Evolutionary conservation across 2,797 vertebrate genomes (phyloP).

Genomic region (Siniperca scherzeri): DNA sequence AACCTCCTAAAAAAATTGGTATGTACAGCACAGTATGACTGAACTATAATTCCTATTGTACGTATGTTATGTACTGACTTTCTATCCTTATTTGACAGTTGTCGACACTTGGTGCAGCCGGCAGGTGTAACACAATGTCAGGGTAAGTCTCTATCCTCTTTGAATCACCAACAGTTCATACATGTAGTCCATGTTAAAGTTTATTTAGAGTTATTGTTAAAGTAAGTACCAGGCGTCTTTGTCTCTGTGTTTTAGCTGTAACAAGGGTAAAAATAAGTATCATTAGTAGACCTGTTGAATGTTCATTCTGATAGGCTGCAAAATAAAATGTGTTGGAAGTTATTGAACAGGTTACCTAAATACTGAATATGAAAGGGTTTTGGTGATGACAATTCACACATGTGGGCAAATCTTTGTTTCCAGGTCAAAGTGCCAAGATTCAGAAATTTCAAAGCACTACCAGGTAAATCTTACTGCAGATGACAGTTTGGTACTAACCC

Average conservation of each 20-base stretch:
- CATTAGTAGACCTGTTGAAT: not conserved
- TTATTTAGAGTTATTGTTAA: not conserved
- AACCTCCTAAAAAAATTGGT: constrained; percentile 53
- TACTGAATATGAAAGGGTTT: not conserved
- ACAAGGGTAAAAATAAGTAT: not conserved
- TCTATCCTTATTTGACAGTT: constrained; percentile 35
- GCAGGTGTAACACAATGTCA: fast-evolving
- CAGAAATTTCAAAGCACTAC: constrained; percentile 28
- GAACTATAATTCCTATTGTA: not conserved
- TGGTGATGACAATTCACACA: not conserved
- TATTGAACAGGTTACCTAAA: not conserved
- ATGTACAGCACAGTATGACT: constrained; percentile 33
- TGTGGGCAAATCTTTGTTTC: constrained; percentile 27
- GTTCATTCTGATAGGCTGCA: not conserved
- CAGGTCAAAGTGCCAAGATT: constrained; percentile 59
- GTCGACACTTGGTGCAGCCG: fast-evolving
- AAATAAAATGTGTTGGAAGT: not conserved
- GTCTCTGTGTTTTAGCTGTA: not conserved
- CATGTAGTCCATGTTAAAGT: not conserved
- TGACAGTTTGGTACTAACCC: not conserved
- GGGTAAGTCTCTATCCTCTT: constrained; percentile 46
- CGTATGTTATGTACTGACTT: not conserved
- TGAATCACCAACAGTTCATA: not conserved
- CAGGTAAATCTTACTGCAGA: constrained; percentile 60
- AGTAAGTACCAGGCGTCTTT: not conserved